phyloP scores from a whole-genome alignment of 2,113 vertebrate species.

The Odocoileus virginianus region DNA sequence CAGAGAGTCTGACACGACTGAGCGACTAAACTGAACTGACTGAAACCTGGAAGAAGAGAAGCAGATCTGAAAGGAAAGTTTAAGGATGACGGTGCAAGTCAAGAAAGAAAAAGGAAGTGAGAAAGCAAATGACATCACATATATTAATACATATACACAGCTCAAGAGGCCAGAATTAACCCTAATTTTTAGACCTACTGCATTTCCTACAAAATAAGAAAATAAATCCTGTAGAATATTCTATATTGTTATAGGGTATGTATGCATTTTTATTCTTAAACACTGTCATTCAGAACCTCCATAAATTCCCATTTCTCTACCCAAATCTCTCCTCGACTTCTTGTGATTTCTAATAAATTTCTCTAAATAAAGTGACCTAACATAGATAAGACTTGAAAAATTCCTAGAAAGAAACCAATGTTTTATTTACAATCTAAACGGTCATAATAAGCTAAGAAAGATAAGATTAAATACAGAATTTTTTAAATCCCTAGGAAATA shows the following conservation, averaged over 20 bases:
- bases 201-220: not conserved
- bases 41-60: not conserved
- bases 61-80: not conserved
- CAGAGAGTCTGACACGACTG: not conserved
- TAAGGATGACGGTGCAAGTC: not conserved
- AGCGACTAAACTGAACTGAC: not conserved
- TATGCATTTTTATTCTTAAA: constrained; percentile 25
- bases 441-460: constrained; percentile 1
- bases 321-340: not conserved
- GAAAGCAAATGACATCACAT: not conserved
- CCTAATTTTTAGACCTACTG: not conserved
- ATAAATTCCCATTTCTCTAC: constrained; percentile 24
- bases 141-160: not conserved
- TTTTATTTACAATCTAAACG: constrained; percentile 28
- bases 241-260: not conserved
- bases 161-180: not conserved
- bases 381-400: not conserved
- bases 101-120: not conserved
- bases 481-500: not conserved
- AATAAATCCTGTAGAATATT: not conserved
- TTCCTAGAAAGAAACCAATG: not conserved
- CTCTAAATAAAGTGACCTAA: not conserved
- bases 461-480: not conserved
- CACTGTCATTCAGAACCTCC: not conserved
- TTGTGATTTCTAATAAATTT: not conserved